phyloP scores from a whole-genome alignment of 2,113 vertebrate genomes.

The Strigops habroptila region DNA sequence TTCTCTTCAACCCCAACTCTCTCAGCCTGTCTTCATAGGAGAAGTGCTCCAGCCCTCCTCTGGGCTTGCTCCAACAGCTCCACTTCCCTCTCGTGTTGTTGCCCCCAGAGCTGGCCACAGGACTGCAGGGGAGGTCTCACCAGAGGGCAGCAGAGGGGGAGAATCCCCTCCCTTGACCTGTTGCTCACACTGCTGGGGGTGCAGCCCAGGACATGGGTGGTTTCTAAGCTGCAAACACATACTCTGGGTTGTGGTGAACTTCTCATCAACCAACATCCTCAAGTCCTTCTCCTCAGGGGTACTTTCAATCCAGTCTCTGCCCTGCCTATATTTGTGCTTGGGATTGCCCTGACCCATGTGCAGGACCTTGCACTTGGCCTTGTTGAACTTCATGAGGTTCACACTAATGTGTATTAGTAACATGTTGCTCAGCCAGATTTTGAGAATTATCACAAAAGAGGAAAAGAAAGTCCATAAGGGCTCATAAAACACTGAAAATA shows the following conservation, averaged over 20 bases:
- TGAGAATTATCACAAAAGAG: neutral
- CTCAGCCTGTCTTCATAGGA: neutral
- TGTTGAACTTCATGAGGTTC: neutral
- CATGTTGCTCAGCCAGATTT: neutral
- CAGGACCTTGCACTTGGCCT: neutral
- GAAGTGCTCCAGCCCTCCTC: neutral
- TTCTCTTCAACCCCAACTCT: neutral
- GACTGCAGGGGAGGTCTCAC: neutral
- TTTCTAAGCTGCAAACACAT: neutral
- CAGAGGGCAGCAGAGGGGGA: neutral
- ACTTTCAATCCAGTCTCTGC: neutral
- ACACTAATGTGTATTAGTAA: neutral
- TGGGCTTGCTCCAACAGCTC: neutral
- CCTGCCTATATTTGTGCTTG: neutral
- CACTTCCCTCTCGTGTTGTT: neutral
- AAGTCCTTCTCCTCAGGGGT: neutral
- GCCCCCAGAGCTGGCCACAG: neutral
- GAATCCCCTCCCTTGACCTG: neutral
- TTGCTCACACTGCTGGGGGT: neutral
- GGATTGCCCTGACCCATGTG: neutral
- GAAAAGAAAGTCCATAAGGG: neutral
- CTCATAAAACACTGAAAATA: neutral
- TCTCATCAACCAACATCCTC: neutral
- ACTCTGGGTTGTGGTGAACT: neutral
- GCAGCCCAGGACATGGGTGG: neutral